These are phyloP conservation scores for Sinopyrophorus schimmeli DNA, from an alignment of 2,888 invertebrate genomes.

Conservation along the genomic window DNA sequence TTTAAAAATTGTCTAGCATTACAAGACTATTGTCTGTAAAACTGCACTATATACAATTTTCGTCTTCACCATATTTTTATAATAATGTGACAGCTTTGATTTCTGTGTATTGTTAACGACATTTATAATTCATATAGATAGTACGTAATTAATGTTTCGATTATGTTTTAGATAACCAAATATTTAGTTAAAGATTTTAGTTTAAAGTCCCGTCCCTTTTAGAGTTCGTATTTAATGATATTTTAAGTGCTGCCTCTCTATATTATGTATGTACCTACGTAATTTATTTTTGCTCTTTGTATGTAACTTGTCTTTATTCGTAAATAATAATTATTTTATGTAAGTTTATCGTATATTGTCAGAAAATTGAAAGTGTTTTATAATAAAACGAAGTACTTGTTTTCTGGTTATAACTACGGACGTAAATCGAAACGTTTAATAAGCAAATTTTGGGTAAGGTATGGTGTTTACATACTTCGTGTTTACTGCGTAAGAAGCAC, in stretches of 20 bases:
- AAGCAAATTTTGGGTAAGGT: conserved; percentile 1
- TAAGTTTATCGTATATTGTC: conserved; percentile 22
- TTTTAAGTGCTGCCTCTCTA: neutral
- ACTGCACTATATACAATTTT: conserved; percentile 29
- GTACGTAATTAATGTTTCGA: conserved; percentile 24
- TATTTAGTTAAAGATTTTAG: conserved; percentile 7
- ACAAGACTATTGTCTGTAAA: conserved; percentile 30
- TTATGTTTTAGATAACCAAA: conserved; percentile 9
- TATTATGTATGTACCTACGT: conserved; percentile 4
- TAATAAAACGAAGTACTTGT: conserved; percentile 22
- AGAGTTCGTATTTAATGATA: conserved; percentile 2
- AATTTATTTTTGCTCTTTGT: conserved; percentile 12
- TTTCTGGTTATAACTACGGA: conserved; percentile 8
- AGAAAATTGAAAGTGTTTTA: conserved; percentile 23
- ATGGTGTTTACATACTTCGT: conserved; percentile 3
- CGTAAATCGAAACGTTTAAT: neutral
- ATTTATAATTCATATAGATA: conserved; percentile 16
- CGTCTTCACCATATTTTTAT: conserved; percentile 30
- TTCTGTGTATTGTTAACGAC: conserved; percentile 22
- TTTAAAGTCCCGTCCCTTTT: conserved; percentile 10
- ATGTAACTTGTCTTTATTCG: conserved; percentile 14
- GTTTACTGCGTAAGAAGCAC: conserved; percentile 10
- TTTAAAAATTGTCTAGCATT: conserved; percentile 36
- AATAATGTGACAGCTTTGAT: conserved; percentile 23
- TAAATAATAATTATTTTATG: conserved; percentile 21